phyloP scores from a whole-genome alignment of 1,140 invertebrate genomes.

The Macrobrachium nipponense region DNA sequence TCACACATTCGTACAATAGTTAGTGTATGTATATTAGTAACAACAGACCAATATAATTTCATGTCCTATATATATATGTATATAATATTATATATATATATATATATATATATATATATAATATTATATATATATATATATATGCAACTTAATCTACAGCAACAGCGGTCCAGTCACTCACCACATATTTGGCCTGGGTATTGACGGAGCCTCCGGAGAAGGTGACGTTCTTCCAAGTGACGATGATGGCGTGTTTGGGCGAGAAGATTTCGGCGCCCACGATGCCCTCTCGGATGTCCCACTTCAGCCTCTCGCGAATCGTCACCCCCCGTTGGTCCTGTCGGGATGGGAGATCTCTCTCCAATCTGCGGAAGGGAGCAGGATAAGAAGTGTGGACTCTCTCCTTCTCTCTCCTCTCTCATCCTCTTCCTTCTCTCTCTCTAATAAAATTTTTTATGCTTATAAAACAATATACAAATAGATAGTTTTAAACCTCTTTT shows the following conservation, averaged over 20 bases:
- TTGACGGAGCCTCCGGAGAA: constrained; percentile 89
- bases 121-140: too few relatives aligned
- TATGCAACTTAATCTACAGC: too few relatives aligned
- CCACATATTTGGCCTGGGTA: constrained; percentile 76
- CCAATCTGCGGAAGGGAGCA: constrained; percentile 70
- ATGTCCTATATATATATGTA: too few relatives aligned
- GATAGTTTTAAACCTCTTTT: too few relatives aligned
- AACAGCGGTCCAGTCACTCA: constrained; percentile 67
- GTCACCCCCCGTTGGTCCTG: constrained; percentile 87
- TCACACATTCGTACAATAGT: too few relatives aligned
- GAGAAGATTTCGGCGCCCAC: constrained; percentile 89
- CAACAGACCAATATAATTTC: too few relatives aligned
- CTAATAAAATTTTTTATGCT: too few relatives aligned
- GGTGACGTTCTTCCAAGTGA: constrained; percentile 97
- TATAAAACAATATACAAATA: too few relatives aligned
- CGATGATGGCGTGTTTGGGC: constrained; percentile 89
- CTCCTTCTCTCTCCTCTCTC: constrained; percentile 38
- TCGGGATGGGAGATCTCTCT: constrained; percentile 78
- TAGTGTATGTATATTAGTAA: too few relatives aligned
- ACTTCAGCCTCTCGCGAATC: constrained; percentile 85
- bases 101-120: too few relatives aligned
- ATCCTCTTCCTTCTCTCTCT: background rate
- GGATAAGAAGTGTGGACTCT: background rate
- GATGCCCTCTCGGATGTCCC: constrained; percentile 90
- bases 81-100: too few relatives aligned